Base-by-base conservation (phyloP, 2,797 vertebrate genomes). In the Anniella stebbinsi region DNA sequence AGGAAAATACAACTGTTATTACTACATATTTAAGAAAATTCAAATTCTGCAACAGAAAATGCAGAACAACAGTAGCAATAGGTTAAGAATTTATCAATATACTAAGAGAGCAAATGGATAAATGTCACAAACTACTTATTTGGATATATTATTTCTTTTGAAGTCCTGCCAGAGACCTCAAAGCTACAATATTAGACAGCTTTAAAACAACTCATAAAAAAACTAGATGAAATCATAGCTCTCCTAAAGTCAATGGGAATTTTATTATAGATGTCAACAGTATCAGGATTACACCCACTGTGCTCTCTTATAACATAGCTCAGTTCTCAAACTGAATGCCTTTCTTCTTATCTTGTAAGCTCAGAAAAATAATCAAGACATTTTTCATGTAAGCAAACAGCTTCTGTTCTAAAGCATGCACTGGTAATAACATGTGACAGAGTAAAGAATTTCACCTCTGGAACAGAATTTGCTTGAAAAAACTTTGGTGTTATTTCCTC, bases 1-100 rank as follows among this genome's bases (percentile, higher is more conserved):
- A 17, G 23, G 23, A 73, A 36, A 23, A 36, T n/a, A 17, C 7
- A 17, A 2, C 7, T 30, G 60, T 75, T 41, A 33, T 60, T 60
- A 60, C 9, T 81, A n/a, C 21, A 18, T 76, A 15, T 78, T 33
- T 54, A 36, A 51, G 15, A n/a, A 45, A 33, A 78, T 69, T 13
- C 69, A 57, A 57, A 38, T 38, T 36, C 21, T 28, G 38, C 38
- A 75, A 73, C 21, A 83, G 57, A 28, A 66, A 57, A 72, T 88
- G 13, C 57, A 82, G 10, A 45, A 73, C 36, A 17, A 57, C 76
- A 87, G 91, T 67, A 77, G 69, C 87, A 77, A 48, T 66, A 93
- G 91, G 87, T 88, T 88, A 80, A 0, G 9, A 87, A 93, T 94
- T 91, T 86, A 95, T 88, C 69, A 93, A 95, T 57, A 92, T 69